Evolutionary conservation across 2,797 vertebrate species (phyloP), one percentile per base, ranked within the genome.

Genomic region (Hybognathus amarus): DNA sequence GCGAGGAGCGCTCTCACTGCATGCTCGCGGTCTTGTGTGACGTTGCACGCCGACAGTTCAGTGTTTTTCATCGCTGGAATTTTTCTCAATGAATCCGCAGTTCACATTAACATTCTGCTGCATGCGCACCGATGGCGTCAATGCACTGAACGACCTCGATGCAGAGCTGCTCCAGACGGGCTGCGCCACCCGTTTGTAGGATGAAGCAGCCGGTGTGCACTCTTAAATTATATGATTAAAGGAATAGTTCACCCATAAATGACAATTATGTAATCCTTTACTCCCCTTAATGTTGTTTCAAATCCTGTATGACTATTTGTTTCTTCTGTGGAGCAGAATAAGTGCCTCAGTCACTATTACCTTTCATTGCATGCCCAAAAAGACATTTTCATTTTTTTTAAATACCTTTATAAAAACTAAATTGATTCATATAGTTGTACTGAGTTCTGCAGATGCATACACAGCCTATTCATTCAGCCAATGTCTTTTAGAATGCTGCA

Each of bases 31-130:
- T 73, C 76, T 66, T 66, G 89, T 77, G 87, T 90, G 88, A 90
- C 68, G 93, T 90, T 88, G 83, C 90, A 91, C 91, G 93, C 90
- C 91, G 89, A 87, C 80, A 73, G 70, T 83, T 77, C 78, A 73
- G 61, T 87, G 74, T 71, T 84, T 82, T 61, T 42, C 76, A 85
- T 83, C 83, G 80, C 85, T 80, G 77, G 66, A 83, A 82, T 90
- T 94, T 95, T 94, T 94, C 90, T 95, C 92, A 95, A 95, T 94
- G 94, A 91, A 93, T 89, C 90, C 89, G 91, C 92, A 90, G 89
- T 88, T 87, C 84, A 91, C 88, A 83, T 87, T 88, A 87, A 90
- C 85, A 91, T 91, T 89, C 91, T 82, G 79, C 82, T 85, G 85
- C 27, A 87, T 87, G 83, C 80, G 52, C 59, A 80, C 52, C 36